A percentile compares a stretch with the other conserved stretches of the same genome.
These are phyloP conservation scores for Tipula confusa DNA, from an alignment of 2,888 invertebrate species.

Conservation along the genomic window DNA sequence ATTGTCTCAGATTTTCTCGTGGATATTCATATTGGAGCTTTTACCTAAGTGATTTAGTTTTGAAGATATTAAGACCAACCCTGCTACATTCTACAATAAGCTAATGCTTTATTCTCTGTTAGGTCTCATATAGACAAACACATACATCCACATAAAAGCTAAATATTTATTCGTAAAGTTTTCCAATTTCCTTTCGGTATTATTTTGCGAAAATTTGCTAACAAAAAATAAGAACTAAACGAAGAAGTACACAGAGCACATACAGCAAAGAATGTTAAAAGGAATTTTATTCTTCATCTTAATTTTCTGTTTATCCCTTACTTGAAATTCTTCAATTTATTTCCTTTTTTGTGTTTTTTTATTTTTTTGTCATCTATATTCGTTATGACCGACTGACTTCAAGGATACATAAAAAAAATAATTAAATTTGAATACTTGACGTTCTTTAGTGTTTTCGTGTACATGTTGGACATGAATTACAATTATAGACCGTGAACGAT, in stretches of 20 bases:
- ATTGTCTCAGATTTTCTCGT: too few relatives aligned
- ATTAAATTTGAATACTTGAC: constrained; percentile 12
- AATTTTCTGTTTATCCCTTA: not conserved
- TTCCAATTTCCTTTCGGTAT: not conserved
- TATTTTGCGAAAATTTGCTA: not conserved
- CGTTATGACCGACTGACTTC: not conserved
- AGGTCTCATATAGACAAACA: not conserved
- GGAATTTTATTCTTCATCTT: not conserved
- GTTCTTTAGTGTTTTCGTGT: not conserved
- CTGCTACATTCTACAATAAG: too few relatives aligned
- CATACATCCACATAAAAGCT: too few relatives aligned
- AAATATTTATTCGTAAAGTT: not conserved
- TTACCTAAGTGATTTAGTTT: too few relatives aligned
- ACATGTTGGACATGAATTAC: not conserved
- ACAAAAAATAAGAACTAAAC: not conserved
- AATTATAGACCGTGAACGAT: not conserved
- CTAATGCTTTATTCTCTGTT: too few relatives aligned
- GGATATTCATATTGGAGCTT: too few relatives aligned
- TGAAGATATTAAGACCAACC: too few relatives aligned
- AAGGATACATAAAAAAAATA: not conserved
- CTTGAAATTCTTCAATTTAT: constrained; percentile 9
- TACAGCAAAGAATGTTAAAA: not conserved
- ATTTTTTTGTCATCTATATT: not conserved
- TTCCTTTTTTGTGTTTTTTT: not conserved
- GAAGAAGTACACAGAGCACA: not conserved